These are phyloP conservation scores for Oppia nitens DNA, from an alignment of 1,140 invertebrate genomes.

Conservation along the genomic window DNA sequence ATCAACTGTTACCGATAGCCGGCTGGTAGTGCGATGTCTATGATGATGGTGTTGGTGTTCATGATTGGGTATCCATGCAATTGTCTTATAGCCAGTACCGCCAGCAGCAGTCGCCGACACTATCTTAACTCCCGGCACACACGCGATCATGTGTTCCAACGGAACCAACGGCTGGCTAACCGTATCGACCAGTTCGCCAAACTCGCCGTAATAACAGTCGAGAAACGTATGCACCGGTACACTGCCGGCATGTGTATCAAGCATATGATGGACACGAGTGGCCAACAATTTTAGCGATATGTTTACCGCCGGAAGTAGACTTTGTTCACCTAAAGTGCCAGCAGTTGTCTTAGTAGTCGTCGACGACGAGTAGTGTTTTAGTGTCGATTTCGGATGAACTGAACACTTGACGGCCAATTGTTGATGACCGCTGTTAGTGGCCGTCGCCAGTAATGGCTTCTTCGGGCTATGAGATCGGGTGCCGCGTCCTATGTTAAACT, in stretches of 20 bases:
- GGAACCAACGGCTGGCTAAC: slow-evolving; percentile 49
- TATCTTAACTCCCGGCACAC: slow-evolving; percentile 52
- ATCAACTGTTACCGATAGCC: no score
- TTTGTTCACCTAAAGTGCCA: no score
- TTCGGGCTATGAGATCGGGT: no score
- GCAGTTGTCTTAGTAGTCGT: no score
- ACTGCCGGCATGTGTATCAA: slow-evolving; percentile 47
- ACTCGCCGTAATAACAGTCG: background rate
- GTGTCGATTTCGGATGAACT: no score
- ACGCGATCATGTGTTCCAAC: slow-evolving; percentile 67
- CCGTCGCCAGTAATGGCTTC: no score
- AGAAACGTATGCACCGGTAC: slow-evolving; percentile 49
- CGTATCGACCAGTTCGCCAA: slow-evolving; percentile 9
- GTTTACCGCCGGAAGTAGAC: slow-evolving; percentile 50
- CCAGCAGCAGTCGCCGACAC: slow-evolving; percentile 27
- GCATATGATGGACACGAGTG: slow-evolving; percentile 42
- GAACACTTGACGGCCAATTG: no score
- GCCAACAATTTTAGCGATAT: slow-evolving; percentile 46
- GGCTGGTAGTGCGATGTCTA: no score
- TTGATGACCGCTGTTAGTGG: no score
- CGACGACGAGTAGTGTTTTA: no score
- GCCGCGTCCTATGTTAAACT: no score
- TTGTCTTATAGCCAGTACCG: slow-evolving; percentile 34
- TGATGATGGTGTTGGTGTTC: background rate
- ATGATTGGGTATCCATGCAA: slow-evolving; percentile 33